Evolutionary conservation across 2,888 invertebrate species (phyloP), one percentile per base, ranked within the genome.

Genomic region (Oligia fasciuncula): DNA sequence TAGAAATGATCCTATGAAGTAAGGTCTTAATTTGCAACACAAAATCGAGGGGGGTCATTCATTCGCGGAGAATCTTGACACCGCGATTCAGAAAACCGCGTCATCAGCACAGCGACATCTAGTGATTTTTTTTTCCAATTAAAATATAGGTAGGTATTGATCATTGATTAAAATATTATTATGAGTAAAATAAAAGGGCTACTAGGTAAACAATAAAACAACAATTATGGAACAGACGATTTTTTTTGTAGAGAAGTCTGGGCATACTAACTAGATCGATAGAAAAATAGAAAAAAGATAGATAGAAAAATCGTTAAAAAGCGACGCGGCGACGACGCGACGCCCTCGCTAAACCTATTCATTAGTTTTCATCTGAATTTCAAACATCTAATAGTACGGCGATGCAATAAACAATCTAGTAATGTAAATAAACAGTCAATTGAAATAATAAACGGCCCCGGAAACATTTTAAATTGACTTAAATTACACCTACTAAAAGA

Each of bases 1-100:
- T 86, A 86, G 85, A 86, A 86, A 85, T 86, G 84, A 86, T 85
- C 86, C 86, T 86, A 83, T 86, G 83, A 86, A 85, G 86, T 83
- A 86, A 86, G 86, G 84, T 85, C 84, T 85, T 85, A 62, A 74
- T 11, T 23, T 0, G 1, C 11, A 6, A 49, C 2, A 14, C 14
- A 5, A 70, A 70, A 57, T 17, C 63, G 63, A 57, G 23, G 62
- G 11, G n/a, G 0, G 83, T 84, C 86, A 63, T 86, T 77, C 62
- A 40, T 11, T 23, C 63, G 69, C 40, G 69, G 84, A 82, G 40
- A 77, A 70, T 82, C 83, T 76, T 86, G 82, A 84, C 84, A 84
- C 73, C 83, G 86, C 77, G 77, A 78, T 78, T 62, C 63, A 78
- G 63, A 73, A 83, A 54, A 1, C 14, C 83, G 78, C 84, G 84